Evolutionary conservation across 2,797 vertebrate genomes (phyloP).

Genomic region (Acanthopagrus latus): DNA sequence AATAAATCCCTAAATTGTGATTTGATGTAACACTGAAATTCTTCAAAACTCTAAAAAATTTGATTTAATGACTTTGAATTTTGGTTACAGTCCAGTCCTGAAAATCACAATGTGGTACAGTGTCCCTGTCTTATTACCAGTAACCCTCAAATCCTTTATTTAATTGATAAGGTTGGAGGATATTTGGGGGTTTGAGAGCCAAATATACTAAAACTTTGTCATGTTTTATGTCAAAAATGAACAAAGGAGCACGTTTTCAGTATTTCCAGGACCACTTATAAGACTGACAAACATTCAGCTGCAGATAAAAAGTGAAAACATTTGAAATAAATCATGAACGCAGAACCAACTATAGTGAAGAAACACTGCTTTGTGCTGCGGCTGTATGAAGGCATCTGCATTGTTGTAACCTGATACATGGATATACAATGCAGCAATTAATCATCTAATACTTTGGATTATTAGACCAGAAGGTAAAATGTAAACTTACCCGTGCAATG

Average conservation of each 20-base stretch:
- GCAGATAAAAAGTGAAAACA: not conserved
- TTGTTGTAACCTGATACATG: not conserved
- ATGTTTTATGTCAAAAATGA: not conserved
- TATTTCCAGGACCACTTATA: not conserved
- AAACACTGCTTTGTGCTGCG: not conserved
- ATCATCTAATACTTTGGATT: not conserved
- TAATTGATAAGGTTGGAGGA: not conserved
- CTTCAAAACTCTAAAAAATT: not conserved
- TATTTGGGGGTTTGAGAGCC: not conserved
- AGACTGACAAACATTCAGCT: not conserved
- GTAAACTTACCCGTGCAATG: slow-evolving; percentile 50
- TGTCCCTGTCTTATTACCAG: too few relatives aligned
- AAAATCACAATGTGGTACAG: not conserved
- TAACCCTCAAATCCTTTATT: not conserved
- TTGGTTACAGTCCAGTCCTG: not conserved
- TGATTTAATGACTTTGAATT: not conserved
- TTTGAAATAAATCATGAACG: not conserved
- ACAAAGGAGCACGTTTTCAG: too few relatives aligned
- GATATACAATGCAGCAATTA: not conserved
- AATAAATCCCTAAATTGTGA: not conserved
- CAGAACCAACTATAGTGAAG: not conserved
- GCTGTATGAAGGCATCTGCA: not conserved
- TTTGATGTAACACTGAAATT: not conserved
- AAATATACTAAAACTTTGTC: not conserved
- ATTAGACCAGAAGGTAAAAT: not conserved